phyloP scores from a whole-genome alignment of 64 coral and sea anemone genomes.

The Stylophora pistillata region DNA sequence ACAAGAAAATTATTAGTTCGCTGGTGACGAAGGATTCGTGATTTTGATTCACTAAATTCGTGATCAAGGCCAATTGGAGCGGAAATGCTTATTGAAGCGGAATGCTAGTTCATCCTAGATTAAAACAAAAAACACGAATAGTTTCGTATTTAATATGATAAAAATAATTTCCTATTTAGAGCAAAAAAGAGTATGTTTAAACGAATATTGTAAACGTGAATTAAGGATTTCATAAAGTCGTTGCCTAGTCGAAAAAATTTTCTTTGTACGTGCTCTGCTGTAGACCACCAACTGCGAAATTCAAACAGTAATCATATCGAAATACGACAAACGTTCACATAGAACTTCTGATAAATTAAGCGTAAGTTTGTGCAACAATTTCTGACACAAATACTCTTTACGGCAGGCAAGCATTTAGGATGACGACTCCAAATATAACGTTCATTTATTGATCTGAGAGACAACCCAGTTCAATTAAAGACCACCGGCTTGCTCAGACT shows the following conservation, averaged over 20 bases:
- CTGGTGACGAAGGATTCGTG: not conserved
- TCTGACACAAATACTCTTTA: not conserved
- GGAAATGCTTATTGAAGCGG: not conserved
- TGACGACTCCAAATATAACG: not conserved
- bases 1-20: too few species aligned
- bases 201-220: not conserved
- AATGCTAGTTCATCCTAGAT: not conserved
- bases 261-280: not conserved
- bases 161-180: not conserved
- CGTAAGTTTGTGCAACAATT: not conserved
- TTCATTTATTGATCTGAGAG: not conserved
- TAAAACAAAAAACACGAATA: not conserved
- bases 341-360: not conserved
- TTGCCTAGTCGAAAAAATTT: not conserved
- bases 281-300: constrained; percentile 18
- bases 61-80: not conserved
- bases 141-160: not conserved
- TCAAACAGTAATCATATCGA: not conserved
- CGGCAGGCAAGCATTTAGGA: not conserved
- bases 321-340: not conserved
- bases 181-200: not conserved
- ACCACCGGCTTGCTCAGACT: not conserved
- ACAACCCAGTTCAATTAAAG: not conserved
- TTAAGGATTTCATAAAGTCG: not conserved
- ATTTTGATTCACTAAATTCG: not conserved